Evolutionary conservation across 2,888 invertebrate species (phyloP), one percentile per base, ranked within the genome.

Genomic region (Odontocolon sp.): DNA sequence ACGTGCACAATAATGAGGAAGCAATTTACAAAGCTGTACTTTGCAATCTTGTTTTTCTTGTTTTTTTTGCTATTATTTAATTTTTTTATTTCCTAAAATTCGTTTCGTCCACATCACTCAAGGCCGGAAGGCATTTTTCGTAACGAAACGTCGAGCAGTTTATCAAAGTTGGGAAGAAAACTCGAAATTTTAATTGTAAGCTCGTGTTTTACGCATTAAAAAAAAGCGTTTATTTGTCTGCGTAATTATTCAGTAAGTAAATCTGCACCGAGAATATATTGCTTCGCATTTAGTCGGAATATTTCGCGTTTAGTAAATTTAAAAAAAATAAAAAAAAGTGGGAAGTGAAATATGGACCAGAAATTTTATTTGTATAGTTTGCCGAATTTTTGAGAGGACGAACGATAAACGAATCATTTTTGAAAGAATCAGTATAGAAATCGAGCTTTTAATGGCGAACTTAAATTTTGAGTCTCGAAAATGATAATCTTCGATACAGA

Each of bases 401-500:
- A 26, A 16, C 6, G 6, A 38, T 47, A 42, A 8, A n/a, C 8
- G 9, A 18, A 28, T 9, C 40, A 33, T 38, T 28, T 21, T 45
- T 45, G 31, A 21, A 47, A 21, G 40, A 54, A 56, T 31, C 26
- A 31, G 28, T 36, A 50, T 21, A 45, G 28, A 64, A 6, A 9
- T 23, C n/a, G 33, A 45, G 36, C 18, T 42, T 16, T 45, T 26
- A 45, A 45, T 54, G 23, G 6, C 38, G 23, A 28, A 57, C 50
- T 57, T 33, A 64, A 73, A 68, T 50, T 71, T 68, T 36, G 50
- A 42, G 33, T 47, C 36, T 50, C 42, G 67, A 50, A 63, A 64
- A 68, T 71, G 47, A 36, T 42, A 63, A 71, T 77, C 72, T 56
- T 36, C 40, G 50, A 67, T 56, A 63, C 50, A 54, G 38, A 9